Percentiles rank a stretch among this genome's conserved stretches.
Evolutionary conservation across 23 tunicate genomes (phyloP).

Genomic region (Styela clava): DNA sequence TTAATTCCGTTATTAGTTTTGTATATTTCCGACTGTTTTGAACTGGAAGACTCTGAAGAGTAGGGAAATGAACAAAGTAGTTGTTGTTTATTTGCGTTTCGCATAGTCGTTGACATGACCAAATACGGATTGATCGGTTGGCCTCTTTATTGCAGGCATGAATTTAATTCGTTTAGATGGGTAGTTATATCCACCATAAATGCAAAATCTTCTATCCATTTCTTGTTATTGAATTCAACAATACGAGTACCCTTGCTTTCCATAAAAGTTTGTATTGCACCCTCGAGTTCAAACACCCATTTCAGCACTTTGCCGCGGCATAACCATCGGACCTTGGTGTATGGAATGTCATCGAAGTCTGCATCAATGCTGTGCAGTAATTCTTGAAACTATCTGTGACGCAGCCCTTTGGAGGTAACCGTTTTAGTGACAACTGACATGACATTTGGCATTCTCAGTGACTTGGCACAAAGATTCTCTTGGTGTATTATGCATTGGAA

Average conservation of each 20-base stretch:
- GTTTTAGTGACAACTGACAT: no score
- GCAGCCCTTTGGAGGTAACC: slow-evolving; percentile 40
- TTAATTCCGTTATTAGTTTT: slow-evolving; percentile 46
- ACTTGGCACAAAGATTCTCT: no score
- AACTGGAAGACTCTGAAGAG: slow-evolving; percentile 42
- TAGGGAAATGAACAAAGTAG: slow-evolving; percentile 57
- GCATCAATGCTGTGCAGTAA: slow-evolving; percentile 45
- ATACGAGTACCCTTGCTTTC: slow-evolving; percentile 27
- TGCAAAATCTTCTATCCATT: no score
- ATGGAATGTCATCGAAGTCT: slow-evolving; percentile 51
- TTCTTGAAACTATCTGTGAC: slow-evolving; percentile 58
- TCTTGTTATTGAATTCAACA: slow-evolving; percentile 40
- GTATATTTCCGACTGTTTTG: slow-evolving; percentile 41
- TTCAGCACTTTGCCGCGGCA: slow-evolving; percentile 35
- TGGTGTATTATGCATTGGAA: no score
- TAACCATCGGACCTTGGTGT: no score
- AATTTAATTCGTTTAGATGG: slow-evolving; percentile 37
- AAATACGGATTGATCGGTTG: slow-evolving; percentile 29
- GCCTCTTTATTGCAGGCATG: slow-evolving; percentile 14
- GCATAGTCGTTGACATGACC: slow-evolving; percentile 55
- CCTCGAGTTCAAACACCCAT: slow-evolving; percentile 46
- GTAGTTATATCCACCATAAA: no score
- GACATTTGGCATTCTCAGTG: no score
- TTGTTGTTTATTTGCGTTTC: slow-evolving; percentile 61
- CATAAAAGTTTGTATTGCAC: no score